Evolutionary conservation across 2,113 vertebrate species (phyloP).

Genomic region (Cinclus cinclus): DNA sequence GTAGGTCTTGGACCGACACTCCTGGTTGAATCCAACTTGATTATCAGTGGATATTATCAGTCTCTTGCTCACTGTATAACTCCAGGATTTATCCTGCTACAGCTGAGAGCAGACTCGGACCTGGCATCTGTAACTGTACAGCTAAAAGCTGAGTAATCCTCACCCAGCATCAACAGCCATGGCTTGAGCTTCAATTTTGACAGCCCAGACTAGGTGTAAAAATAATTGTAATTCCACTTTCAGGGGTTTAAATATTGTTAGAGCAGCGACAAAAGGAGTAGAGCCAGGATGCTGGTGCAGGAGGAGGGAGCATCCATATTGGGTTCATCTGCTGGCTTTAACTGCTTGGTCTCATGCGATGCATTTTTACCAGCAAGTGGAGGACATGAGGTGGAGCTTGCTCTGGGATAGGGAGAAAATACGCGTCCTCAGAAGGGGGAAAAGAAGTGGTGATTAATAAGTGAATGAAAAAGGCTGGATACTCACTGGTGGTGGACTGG

Average conservation of each 20-base stretch:
- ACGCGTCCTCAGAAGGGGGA: accelerated
- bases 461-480: not conserved
- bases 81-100: not conserved
- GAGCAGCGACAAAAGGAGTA: not conserved
- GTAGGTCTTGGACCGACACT: accelerated
- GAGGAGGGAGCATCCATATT: not conserved
- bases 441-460: not conserved
- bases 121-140: not conserved
- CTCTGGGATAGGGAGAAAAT: not conserved
- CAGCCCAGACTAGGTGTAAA: not conserved
- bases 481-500: not conserved
- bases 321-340: not conserved
- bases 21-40: not conserved
- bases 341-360: accelerated
- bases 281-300: not conserved
- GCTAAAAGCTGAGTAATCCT: conserved; percentile 17
- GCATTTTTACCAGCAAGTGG: not conserved
- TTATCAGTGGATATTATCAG: not conserved
- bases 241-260: not conserved
- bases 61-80: not conserved
- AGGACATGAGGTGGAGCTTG: not conserved
- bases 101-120: not conserved
- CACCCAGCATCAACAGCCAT: not conserved
- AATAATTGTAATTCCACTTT: not conserved
- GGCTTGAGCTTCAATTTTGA: not conserved